Percentiles rank a stretch among this genome's conserved stretches.
phyloP scores from a whole-genome alignment of 2,113 vertebrate genomes.

The Fulmarus glacialis region DNA sequence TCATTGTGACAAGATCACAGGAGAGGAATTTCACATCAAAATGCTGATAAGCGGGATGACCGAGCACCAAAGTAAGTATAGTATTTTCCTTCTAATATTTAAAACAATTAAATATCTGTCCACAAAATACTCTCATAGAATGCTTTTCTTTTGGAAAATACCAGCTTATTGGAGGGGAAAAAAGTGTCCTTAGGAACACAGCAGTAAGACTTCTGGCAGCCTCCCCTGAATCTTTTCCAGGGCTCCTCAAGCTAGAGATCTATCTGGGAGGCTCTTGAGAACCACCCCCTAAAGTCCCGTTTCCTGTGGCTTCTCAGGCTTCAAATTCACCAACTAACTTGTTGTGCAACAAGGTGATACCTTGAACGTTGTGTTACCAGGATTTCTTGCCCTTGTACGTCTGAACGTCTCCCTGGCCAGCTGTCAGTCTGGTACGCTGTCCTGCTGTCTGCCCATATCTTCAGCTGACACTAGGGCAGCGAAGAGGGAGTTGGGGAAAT shows the following conservation, averaged over 20 bases:
- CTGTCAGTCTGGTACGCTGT: neutral
- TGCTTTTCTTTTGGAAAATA: neutral
- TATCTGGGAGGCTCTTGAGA: neutral
- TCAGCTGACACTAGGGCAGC: neutral
- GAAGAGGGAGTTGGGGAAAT: neutral
- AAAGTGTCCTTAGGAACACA: neutral
- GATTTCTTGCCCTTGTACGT: neutral
- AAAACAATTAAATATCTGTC: neutral
- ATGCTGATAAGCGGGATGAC: neutral
- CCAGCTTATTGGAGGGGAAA: neutral
- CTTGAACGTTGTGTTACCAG: neutral
- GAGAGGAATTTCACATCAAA: neutral
- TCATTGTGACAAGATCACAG: neutral
- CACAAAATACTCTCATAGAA: neutral
- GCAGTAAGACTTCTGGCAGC: neutral
- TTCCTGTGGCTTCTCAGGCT: neutral
- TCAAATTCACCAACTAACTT: neutral
- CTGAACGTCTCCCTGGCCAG: neutral
- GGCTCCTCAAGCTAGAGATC: neutral
- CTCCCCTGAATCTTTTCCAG: neutral
- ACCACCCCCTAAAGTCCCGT: accelerated
- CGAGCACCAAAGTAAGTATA: neutral
- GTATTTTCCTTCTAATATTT: neutral
- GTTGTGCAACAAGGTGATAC: neutral
- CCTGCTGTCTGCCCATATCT: neutral